Percentiles rank a stretch among this genome's conserved stretches.
Conservation (phyloP, 2,797 vertebrate genomes). For the Cottoperca gobio region DNA sequence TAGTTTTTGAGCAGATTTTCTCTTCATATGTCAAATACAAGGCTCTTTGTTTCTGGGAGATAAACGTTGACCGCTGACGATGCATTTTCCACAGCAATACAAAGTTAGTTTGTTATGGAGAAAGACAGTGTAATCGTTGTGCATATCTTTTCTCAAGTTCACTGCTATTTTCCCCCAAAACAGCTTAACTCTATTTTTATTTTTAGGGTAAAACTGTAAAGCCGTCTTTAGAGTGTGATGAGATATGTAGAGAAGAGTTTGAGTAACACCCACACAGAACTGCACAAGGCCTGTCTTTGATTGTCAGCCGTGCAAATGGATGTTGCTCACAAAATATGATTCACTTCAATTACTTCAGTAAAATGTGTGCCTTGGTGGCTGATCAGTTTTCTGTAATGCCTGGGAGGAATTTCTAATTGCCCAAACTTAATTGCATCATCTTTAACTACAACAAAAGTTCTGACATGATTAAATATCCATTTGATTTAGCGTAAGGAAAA, state of each 20-base stretch:
- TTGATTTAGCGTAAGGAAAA: conserved; percentile 63
- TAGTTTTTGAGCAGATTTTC: neutral
- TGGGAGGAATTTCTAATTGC: conserved; percentile 61
- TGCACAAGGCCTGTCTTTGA: conserved; percentile 16
- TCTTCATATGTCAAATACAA: conserved; percentile 2
- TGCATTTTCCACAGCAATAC: conserved; percentile 1
- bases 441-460: conserved; percentile 54
- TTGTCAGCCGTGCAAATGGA: conserved; percentile 33
- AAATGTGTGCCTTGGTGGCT: conserved; percentile 47
- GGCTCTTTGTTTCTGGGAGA: conserved; percentile 18
- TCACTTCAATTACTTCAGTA: conserved; percentile 44
- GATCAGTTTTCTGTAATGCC: conserved; percentile 53
- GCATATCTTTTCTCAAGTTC: neutral
- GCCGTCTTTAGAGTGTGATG: neutral
- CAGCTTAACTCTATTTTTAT: conserved; percentile 1
- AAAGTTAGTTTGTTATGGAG: conserved; percentile 1
- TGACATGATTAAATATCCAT: conserved; percentile 60
- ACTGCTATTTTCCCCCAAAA: conserved; percentile 1
- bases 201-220: conserved; percentile 4
- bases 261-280: conserved; percentile 15
- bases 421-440: conserved; percentile 65
- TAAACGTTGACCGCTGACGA: conserved; percentile 24
- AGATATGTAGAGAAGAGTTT: neutral
- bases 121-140: conserved; percentile 1
- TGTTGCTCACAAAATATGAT: conserved; percentile 40